Evolutionary conservation across 2,888 invertebrate genomes (phyloP).

Genomic region (Ophion costatus): DNA sequence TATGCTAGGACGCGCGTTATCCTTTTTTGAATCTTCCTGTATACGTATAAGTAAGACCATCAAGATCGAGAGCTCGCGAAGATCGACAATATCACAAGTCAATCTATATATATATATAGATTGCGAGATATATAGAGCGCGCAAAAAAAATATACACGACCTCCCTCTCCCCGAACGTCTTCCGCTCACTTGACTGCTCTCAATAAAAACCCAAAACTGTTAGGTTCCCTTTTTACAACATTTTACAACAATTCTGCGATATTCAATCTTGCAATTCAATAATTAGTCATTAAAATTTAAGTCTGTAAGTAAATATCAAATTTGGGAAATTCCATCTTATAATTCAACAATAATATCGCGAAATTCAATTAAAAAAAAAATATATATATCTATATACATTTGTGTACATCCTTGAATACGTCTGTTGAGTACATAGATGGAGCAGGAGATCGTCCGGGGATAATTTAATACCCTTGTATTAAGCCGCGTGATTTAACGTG

Average conservation of each 20-base stretch:
- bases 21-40: neutral
- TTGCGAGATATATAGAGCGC: too few relatives aligned
- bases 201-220: neutral
- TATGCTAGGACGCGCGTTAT: too few relatives aligned
- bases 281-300: too few relatives aligned
- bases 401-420: too few relatives aligned
- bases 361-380: conserved; percentile 3
- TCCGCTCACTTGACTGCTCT: neutral
- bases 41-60: neutral
- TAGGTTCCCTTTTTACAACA: neutral
- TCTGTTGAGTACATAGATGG: neutral
- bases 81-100: neutral
- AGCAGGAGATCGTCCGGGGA: neutral
- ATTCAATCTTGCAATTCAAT: too few relatives aligned
- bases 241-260: neutral
- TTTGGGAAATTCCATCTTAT: too few relatives aligned
- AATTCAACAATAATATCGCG: neutral
- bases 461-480: neutral
- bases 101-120: neutral
- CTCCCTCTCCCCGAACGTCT: too few relatives aligned
- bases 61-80: neutral
- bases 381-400: neutral
- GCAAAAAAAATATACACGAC: too few relatives aligned
- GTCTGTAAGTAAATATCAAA: too few relatives aligned
- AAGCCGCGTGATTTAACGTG: conserved; percentile 2